Evolutionary conservation across 2,888 invertebrate genomes (phyloP), one percentile per base, ranked within the genome.

Genomic region (Drosophila vallismaia): DNA sequence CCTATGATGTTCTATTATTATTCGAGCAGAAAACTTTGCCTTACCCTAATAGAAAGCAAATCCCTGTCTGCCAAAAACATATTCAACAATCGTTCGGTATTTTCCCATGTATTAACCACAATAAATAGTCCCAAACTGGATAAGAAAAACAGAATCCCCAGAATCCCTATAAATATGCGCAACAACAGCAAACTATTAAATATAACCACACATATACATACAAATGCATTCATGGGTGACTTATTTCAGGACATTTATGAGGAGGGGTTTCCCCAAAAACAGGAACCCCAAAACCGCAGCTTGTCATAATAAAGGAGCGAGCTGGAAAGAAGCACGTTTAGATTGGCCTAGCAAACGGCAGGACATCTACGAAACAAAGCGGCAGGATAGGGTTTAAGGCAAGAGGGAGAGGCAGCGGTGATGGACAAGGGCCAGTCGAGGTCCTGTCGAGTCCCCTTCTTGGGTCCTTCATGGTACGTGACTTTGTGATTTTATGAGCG

Each of bases 401-500:
- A 9, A 12, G 46, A 12, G n/a, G n/a, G 51, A 14, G 31, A 38
- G 31, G 31, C 7, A 4, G 24, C 26, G n/a, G 12, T 49, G 81
- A 88, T 87, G 85, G 87, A 88, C 87, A 84, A 62, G 77, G 83
- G 72, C 69, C 71, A 81, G 71, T 74, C 72, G 74, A 75, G 75
- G 78, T 70, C 51, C 51, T 57, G 42, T 50, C 64, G 73, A 75
- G 75, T 75, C 58, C 52, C 58, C 51, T 36, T 49, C 29, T 29
- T 51, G 33, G 54, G 45, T 36, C 24, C 53, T 58, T 62, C 36
- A 12, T 63, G 58, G 77, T 75, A 90, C 89, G 89, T 89, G 89
- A 89, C 90, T 89, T 82, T 79, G 74, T 77, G 86, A 87, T 89
- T 89, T 90, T 89, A 90, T 90, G 89, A 84, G 82, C 83, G 83